Percentiles rank a stretch among this genome's conserved stretches.
phyloP scores from a whole-genome alignment of 1,140 invertebrate genomes.

The Papilio aristodemus region DNA sequence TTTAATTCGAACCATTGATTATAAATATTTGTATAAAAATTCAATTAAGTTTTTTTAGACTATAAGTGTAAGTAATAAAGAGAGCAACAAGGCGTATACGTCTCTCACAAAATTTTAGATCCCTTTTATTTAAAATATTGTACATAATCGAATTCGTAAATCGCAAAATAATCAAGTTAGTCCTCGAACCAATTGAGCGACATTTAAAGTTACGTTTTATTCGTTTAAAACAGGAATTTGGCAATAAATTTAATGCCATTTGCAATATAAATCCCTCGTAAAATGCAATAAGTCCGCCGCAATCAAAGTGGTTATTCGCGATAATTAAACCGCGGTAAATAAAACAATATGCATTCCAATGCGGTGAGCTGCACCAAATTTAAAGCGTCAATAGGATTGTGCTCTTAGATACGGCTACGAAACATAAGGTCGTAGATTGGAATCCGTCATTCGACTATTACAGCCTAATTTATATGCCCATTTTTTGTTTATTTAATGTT shows the following conservation, averaged over 20 bases:
- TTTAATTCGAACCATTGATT: no score
- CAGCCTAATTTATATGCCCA: background rate
- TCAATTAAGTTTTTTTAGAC: no score
- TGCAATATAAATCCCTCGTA: slow-evolving; percentile 11
- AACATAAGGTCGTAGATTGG: no score
- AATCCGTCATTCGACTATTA: no score
- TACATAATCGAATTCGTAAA: background rate
- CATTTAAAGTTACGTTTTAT: background rate
- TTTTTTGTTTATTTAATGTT: background rate
- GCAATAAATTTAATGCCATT: slow-evolving; percentile 8
- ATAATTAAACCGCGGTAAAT: background rate
- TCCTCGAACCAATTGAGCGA: background rate
- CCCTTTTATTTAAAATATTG: no score
- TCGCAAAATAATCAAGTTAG: background rate
- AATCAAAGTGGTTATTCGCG: background rate
- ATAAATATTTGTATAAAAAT: no score
- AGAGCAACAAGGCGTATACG: no score
- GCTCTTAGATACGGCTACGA: no score
- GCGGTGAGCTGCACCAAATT: background rate
- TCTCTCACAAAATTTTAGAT: no score
- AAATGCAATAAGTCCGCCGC: background rate
- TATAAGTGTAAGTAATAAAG: no score
- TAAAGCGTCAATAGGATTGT: no score
- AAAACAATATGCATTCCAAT: slow-evolving; percentile 5
- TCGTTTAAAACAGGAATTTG: background rate